Evolutionary conservation across 2,113 vertebrate genomes (phyloP), one percentile per base, ranked within the genome.

Genomic region (Hepsetus odoe): DNA sequence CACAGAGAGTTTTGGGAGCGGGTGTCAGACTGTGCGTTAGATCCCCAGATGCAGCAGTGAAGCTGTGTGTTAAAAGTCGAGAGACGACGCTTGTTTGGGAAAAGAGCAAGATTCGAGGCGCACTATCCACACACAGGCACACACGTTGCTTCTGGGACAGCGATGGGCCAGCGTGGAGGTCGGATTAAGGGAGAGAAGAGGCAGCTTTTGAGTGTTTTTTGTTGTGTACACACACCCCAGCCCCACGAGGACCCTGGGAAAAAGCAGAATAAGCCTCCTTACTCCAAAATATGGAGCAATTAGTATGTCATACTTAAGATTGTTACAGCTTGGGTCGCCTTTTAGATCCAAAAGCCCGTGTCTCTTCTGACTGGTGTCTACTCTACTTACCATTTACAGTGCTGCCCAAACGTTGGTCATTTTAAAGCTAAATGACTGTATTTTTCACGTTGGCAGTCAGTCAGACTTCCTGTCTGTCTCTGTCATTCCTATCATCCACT

Each of bases 1-100:
- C 28, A 61, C 4, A 32, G 58, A 13, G 28, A 62, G 28, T 28
- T 62, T 49, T 49, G 13, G 1, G 14, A 46, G 44, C 13, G 14
- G 44, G 46, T 5, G 46, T 49, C 46, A 49, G 46, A 33, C 59
- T 62, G 14, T 59, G 59, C 33, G 59, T 62, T 22, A 22, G 61
- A 22, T 65, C 61, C 35, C 61, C 8, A 18, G 20, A 65, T 22
- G 22, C 33, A 38, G 32, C 32, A 12, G 9, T 38, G 33, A 38
- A 1, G 61, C 61, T 65, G 32, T 38, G 59, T n/a, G 7, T 38
- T 53, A 65, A 66, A 32, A 65, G 64, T 44, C 38, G 61, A 66
- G 28, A 62, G 20, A 65, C 61, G n/a, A 20, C 20, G 32, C 59
- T 38, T 76, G 18, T 55, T 55, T 28, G 18, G 62, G 16, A 42